Evolutionary conservation across 2,113 vertebrate genomes (phyloP).

Genomic region (Passer montanus): DNA sequence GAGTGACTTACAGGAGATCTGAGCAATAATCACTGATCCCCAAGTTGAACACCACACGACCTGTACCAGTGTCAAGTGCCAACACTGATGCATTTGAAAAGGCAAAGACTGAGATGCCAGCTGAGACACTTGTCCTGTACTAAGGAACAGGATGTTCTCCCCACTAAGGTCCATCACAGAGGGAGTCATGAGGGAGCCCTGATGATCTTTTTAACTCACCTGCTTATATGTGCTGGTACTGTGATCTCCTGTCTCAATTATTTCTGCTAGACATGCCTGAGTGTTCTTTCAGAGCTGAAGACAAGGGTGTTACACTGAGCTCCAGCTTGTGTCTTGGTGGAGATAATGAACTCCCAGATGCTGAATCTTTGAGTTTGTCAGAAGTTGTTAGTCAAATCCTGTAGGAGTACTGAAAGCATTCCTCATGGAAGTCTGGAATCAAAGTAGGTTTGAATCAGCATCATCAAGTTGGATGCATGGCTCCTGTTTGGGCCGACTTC

Average conservation of each 20-base stretch:
- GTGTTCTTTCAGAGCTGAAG: conserved; percentile 47
- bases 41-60: neutral
- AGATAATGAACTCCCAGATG: conserved; percentile 64
- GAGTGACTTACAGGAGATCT: conserved; percentile 36
- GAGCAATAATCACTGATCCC: conserved; percentile 28
- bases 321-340: conserved; percentile 23
- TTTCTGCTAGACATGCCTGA: conserved; percentile 63
- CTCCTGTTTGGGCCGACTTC: conserved; percentile 5
- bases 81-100: conserved; percentile 56
- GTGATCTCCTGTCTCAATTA: conserved; percentile 63
- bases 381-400: conserved; percentile 62
- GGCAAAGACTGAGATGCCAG: conserved; percentile 35
- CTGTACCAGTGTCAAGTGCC: conserved; percentile 45
- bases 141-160: conserved; percentile 37
- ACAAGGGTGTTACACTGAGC: conserved; percentile 52
- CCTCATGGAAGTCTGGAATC: conserved; percentile 49
- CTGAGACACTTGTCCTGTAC: conserved; percentile 2
- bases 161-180: conserved; percentile 35
- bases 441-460: conserved; percentile 65
- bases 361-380: conserved; percentile 59
- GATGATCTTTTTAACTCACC: conserved; percentile 44
- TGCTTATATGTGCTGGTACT: neutral
- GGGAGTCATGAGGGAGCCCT: conserved; percentile 35
- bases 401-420: conserved; percentile 51
- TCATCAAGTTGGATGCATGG: neutral